These are phyloP conservation scores for Drosophila anomalata DNA, from an alignment of 2,888 invertebrate species.

Conservation along the genomic window DNA sequence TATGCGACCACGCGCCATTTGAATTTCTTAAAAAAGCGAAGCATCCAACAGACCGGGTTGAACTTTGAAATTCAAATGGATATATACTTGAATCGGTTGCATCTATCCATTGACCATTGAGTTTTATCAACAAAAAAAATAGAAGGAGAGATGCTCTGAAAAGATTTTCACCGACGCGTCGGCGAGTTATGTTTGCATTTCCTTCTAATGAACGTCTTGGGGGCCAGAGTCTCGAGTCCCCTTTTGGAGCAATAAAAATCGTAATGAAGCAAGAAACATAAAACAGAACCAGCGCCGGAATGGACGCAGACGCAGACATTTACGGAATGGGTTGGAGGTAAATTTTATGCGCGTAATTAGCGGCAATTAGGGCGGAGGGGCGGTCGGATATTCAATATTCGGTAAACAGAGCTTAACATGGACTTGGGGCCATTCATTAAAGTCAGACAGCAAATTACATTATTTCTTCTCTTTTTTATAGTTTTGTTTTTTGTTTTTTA, in stretches of 20 bases:
- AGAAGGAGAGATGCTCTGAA: constrained; percentile 17
- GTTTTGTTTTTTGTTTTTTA: constrained; percentile 13
- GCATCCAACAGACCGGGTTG: constrained; percentile 2
- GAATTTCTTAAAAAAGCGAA: constrained; percentile 51
- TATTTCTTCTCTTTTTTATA: constrained; percentile 7
- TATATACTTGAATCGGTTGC: constrained; percentile 36
- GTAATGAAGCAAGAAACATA: constrained; percentile 70
- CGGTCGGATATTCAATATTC: constrained; percentile 49
- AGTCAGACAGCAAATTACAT: constrained; percentile 38
- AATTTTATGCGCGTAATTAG: constrained; percentile 75
- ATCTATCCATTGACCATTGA: constrained; percentile 19
- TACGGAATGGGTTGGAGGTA: constrained; percentile 9
- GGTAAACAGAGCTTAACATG: constrained; percentile 41
- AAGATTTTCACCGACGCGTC: constrained; percentile 24
- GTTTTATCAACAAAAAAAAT: constrained; percentile 34
- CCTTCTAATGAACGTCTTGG: constrained; percentile 33
- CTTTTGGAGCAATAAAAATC: constrained; percentile 65
- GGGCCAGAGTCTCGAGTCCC: not conserved
- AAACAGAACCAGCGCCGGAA: constrained; percentile 63
- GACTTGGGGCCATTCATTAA: constrained; percentile 44
- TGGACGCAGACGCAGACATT: constrained; percentile 53
- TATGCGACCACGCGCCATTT: constrained; percentile 72
- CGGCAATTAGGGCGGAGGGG: constrained; percentile 59
- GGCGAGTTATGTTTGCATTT: constrained; percentile 29
- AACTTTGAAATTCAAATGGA: constrained; percentile 45